Percentiles rank a stretch among this genome's conserved stretches.
These are phyloP conservation scores for Azemiops feae DNA, from an alignment of 2,113 vertebrate species.

Conservation along the genomic window DNA sequence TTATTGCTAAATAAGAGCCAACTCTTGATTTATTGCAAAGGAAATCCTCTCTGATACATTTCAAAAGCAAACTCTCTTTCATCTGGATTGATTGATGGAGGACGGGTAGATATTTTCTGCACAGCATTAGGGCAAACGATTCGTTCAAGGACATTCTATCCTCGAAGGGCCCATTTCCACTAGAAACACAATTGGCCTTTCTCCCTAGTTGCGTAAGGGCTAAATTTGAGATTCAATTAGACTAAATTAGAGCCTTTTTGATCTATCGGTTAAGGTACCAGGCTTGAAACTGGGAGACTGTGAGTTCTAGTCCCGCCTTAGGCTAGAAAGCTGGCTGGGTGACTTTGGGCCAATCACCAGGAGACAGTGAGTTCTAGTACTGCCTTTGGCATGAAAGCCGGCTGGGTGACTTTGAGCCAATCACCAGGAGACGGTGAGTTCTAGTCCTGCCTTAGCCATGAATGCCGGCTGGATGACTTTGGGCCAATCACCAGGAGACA, in stretches of 20 bases:
- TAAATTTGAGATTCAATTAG: background rate
- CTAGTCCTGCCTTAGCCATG: accelerated
- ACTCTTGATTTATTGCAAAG: background rate
- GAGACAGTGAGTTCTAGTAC: too few species aligned
- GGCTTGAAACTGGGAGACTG: background rate
- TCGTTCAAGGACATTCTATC: background rate
- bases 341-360: too few species aligned
- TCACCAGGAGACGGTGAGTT: accelerated
- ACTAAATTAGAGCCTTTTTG: background rate
- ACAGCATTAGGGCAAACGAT: background rate
- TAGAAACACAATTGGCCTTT: background rate
- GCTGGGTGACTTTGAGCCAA: too few species aligned
- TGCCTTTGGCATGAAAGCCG: accelerated
- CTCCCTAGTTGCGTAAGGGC: too few species aligned
- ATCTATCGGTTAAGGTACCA: background rate
- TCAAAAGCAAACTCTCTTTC: background rate
- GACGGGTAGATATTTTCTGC: background rate
- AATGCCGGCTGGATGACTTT: accelerated
- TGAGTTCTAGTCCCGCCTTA: background rate
- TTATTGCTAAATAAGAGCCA: background rate
- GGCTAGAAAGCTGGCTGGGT: too few species aligned
- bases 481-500: background rate
- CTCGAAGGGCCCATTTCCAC: background rate
- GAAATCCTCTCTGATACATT: background rate
- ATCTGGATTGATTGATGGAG: background rate